Evolutionary conservation across 2,797 vertebrate species (phyloP), one percentile per base, ranked within the genome.

Genomic region (Poliocrania exsul): DNA sequence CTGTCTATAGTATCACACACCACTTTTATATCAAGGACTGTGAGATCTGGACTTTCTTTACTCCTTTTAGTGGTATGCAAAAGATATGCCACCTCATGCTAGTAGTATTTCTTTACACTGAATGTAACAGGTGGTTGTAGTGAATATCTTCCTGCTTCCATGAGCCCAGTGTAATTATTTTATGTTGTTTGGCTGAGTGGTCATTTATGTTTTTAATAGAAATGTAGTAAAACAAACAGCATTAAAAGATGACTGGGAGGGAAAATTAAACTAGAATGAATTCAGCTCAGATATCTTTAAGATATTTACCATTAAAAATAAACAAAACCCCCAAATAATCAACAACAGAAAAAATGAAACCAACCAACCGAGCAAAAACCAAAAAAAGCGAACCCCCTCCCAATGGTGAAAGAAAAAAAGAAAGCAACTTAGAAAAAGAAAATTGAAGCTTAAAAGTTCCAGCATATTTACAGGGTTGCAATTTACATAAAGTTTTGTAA

Each of bases 321-420:
- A 75, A 33, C 2, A 29, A 60, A 15, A 5, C 1, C 1, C 0
- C 10, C 5, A 44, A 8, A 33, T 0, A 54, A 46, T 3, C 3
- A 13, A 11, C 0, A 6, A 60, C 6, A 46, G 3, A 24, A n/a
- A 51, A 13, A 5, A 56, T 11, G 2, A 17, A 17, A 33, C 10
- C 0, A 13, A 37, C 16, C 20, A 9, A 53, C 11, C 49, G 29
- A 29, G 6, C 16, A 10, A 6, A 23, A 24, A 42, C 8, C 10
- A 20, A 38, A 58, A 7, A 16, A 24, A 17, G 0, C 3, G 9
- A 47, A 21, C 1, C 3, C 2, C 1, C 1, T 26, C 9, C 12
- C 2, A 1, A 6, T 3, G 11, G 3, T 9, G 8, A 6, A 8
- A 12, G 13, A 18, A 3, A 10, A 26, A 6, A 29, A 20, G 17